Evolutionary conservation across 2,113 vertebrate species (phyloP), one percentile per base, ranked within the genome.

Genomic region (Baryphthengus martii): DNA sequence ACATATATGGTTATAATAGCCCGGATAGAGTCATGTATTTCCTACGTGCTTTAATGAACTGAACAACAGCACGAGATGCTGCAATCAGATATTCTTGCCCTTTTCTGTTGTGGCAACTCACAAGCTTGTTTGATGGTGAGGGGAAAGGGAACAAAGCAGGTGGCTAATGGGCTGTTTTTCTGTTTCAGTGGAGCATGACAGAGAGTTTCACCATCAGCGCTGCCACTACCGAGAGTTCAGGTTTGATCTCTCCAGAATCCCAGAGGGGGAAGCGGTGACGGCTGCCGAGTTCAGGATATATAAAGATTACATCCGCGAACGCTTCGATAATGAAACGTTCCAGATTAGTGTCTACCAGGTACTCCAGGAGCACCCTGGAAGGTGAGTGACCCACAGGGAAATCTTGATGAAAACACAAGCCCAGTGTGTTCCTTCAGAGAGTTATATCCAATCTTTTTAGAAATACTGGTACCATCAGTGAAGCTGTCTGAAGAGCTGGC

Each of bases 231-330:
- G 98, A 37, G 99, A 99, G 92, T 99, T 99, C 96, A 98, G 98
- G 29, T 99, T 99, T 18, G 99, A 99, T 80, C 98, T 99, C 24
- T 99, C 99, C 56, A 98, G 98, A 90, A 99, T 99, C 95, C 99
- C 99, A 0, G 98, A 99, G 61, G 99, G 99, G 65, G 99, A 99
- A 92, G 98, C 98, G 0, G 98, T 99, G 93, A 99, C 99, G 0
- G 99, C 99, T 1, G 99, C 99, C 0, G 99, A 99, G 81, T 99
- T 99, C 94, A 98, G 99, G 58, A 98, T 99, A 97, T 99, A 99
- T 72, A 99, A 99, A 96, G 98, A 99, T 90, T 98, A 98, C 71
- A 94, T 99, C 92, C 98, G 96, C 18, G 99, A 99, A 31, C 98
- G 97, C 73, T 96, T 97, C 4, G 98, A 99, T 93, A 99, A 99